A percentile compares a stretch with the other conserved stretches of the same genome.
Conservation (phyloP, 1,140 invertebrate species). For the Orussus abietinus region DNA sequence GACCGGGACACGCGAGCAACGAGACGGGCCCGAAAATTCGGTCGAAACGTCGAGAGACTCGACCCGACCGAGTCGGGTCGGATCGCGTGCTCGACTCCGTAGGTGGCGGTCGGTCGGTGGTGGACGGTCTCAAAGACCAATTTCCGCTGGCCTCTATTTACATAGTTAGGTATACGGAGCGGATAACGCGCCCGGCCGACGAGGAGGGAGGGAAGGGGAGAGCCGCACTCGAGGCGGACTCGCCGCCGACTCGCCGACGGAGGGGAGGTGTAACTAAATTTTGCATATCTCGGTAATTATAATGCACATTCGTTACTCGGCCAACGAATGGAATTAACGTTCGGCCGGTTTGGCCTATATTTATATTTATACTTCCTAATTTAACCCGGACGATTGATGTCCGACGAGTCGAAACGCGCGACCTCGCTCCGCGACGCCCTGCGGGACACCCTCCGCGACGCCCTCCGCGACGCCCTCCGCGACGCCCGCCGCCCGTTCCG, state of each 20-base stretch:
- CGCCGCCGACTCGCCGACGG: conserved; percentile 9
- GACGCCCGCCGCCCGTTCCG: background rate
- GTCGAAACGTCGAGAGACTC: too few species aligned
- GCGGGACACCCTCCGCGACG: too few species aligned
- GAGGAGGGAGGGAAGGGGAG: conserved; percentile 6
- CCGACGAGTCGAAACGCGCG: background rate
- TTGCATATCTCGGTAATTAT: conserved; percentile 47
- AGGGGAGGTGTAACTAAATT: conserved; percentile 37
- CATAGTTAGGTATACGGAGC: conserved; percentile 43
- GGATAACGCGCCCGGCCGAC: conserved; percentile 32
- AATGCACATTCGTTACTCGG: conserved; percentile 45
- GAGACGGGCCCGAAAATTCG: too few species aligned
- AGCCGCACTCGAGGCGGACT: conserved; percentile 13
- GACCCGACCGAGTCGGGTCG: too few species aligned
- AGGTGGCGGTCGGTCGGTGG: conserved; percentile 19
- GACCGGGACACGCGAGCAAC: too few species aligned
- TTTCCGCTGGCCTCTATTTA: conserved; percentile 49
- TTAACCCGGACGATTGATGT: conserved; percentile 5
- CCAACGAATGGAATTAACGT: conserved; percentile 39
- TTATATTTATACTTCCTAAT: conserved; percentile 39
- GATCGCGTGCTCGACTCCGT: background rate
- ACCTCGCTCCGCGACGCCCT: too few species aligned
- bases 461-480: too few species aligned
- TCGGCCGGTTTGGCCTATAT: conserved; percentile 26
- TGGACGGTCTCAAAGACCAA: conserved; percentile 47